phyloP scores from a whole-genome alignment of 2,113 vertebrate species.

The Centropus unirufus region DNA sequence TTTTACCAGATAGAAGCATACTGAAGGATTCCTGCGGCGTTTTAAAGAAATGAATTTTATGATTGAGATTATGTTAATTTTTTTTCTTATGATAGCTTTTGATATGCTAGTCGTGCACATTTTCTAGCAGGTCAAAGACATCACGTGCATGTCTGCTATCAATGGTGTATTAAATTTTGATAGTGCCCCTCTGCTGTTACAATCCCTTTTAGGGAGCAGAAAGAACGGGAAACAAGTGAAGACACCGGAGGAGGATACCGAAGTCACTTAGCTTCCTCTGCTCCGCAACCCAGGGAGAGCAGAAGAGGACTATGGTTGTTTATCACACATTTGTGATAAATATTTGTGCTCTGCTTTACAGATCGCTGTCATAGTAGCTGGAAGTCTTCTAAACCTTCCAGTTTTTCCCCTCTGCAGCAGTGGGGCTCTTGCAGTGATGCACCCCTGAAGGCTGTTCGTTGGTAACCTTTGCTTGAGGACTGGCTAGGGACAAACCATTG shows the following conservation, averaged over 20 bases:
- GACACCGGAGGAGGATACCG: background rate
- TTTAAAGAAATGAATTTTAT: background rate
- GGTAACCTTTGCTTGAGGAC: background rate
- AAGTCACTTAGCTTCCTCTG: background rate
- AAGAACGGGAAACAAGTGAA: background rate
- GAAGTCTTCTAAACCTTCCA: background rate
- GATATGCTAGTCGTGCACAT: background rate
- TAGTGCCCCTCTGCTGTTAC: background rate
- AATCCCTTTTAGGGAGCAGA: background rate
- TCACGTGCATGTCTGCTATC: background rate
- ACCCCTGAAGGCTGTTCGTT: background rate
- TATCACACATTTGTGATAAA: background rate
- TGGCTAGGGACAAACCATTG: background rate
- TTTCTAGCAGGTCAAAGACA: background rate
- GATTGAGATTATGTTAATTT: background rate
- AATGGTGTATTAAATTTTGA: accelerated
- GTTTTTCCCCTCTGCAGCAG: background rate
- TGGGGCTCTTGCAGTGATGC: background rate
- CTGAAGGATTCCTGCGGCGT: background rate
- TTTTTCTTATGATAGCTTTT: background rate
- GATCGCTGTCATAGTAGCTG: background rate
- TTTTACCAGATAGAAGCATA: background rate
- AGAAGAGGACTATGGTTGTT: background rate
- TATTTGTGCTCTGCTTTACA: background rate
- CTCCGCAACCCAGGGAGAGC: background rate